Conservation (phyloP, 2,888 invertebrate genomes). For the Trachelus stipa region DNA sequence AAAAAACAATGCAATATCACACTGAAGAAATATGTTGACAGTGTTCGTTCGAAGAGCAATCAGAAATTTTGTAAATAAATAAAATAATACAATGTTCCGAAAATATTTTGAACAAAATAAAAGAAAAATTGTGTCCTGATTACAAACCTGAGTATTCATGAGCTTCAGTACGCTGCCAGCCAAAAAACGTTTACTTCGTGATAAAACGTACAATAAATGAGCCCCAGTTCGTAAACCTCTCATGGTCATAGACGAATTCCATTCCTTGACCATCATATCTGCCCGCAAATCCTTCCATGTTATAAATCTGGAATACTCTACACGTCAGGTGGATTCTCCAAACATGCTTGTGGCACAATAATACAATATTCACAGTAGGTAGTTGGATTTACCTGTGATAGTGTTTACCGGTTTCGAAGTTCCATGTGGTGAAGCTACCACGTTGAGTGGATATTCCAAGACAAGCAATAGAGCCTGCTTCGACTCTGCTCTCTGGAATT, state of each 20-base stretch:
- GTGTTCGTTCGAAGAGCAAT: not conserved
- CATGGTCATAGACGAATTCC: constrained; percentile 82
- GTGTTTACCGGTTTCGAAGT: constrained; percentile 77
- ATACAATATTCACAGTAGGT: not conserved
- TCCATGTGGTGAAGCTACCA: constrained; percentile 87
- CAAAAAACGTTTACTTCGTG: constrained; percentile 83
- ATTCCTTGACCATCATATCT: constrained; percentile 77
- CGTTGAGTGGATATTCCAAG: constrained; percentile 88
- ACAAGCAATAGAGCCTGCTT: constrained; percentile 77
- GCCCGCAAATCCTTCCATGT: constrained; percentile 92
- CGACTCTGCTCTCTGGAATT: constrained; percentile 76
- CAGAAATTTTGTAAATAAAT: constrained; percentile 1
- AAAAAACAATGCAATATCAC: too few relatives aligned
- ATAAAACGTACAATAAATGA: constrained; percentile 79
- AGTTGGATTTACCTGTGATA: constrained; percentile 74
- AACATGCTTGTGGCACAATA: not conserved
- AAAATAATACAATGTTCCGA: constrained; percentile 1
- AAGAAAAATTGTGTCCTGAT: constrained; percentile 20
- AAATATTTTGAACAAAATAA: constrained; percentile 10
- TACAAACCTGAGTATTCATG: constrained; percentile 83
- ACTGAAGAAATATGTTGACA: too few relatives aligned
- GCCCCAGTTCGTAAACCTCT: constrained; percentile 76
- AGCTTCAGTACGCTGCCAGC: constrained; percentile 88
- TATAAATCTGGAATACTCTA: constrained; percentile 70
- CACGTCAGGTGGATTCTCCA: not conserved